These are phyloP conservation scores for Gymnoscopelus braueri DNA, from an alignment of 2,797 vertebrate genomes.

Conservation along the genomic window DNA sequence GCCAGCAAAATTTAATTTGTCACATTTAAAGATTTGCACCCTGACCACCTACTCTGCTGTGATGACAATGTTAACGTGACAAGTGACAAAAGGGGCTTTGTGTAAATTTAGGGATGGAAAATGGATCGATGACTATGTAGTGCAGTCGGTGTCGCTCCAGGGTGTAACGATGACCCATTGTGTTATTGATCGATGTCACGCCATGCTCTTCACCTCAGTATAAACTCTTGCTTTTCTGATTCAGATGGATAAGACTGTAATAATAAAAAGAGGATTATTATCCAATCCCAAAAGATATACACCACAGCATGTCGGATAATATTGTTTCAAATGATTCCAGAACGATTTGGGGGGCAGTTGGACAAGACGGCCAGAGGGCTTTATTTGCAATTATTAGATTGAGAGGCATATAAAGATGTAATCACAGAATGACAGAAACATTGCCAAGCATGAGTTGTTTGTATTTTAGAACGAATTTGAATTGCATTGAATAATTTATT, in stretches of 20 bases:
- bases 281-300: neutral
- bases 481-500: neutral
- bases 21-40: conserved; percentile 7
- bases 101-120: conserved; percentile 48
- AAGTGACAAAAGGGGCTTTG: conserved; percentile 13
- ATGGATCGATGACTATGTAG: conserved; percentile 32
- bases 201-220: neutral
- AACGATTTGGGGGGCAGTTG: neutral
- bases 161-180: conserved; percentile 40
- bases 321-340: neutral
- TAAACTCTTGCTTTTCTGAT: neutral
- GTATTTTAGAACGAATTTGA: neutral
- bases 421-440: neutral
- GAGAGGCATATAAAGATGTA: conserved; percentile 10
- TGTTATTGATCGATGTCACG: conserved; percentile 32
- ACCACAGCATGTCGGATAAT: neutral
- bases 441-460: neutral
- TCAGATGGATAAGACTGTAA: neutral
- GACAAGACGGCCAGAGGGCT: neutral
- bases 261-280: neutral
- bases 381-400: conserved; percentile 17
- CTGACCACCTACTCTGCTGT: conserved; percentile 5
- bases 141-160: conserved; percentile 21
- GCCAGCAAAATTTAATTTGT: conserved; percentile 10
- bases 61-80: conserved; percentile 21